phyloP scores from a whole-genome alignment of 2,888 invertebrate species.

The Pseudococcus longispinus region DNA sequence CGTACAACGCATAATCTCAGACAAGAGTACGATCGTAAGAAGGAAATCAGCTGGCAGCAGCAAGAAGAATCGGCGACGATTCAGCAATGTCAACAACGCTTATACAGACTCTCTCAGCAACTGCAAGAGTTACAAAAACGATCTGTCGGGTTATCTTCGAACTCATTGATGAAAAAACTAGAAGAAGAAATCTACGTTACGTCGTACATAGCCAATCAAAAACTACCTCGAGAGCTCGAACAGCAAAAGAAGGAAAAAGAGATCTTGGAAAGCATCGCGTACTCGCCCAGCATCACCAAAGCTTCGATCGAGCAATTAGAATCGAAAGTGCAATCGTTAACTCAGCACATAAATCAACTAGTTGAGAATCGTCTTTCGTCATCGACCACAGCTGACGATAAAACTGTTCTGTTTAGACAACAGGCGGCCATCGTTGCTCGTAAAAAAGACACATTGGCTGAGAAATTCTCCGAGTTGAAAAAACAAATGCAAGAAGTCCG shows the following conservation, averaged over 20 bases:
- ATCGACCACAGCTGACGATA: slow-evolving; percentile 72
- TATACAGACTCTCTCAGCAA: slow-evolving; percentile 73
- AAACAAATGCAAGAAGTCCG: slow-evolving; percentile 63
- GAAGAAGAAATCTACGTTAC: slow-evolving; percentile 80
- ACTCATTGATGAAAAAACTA: slow-evolving; percentile 73
- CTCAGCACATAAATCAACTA: slow-evolving; percentile 72
- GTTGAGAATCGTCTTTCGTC: slow-evolving; percentile 75
- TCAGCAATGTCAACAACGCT: slow-evolving; percentile 66
- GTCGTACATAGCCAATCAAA: slow-evolving; percentile 77
- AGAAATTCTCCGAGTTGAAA: slow-evolving; percentile 73
- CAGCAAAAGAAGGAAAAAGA: slow-evolving; percentile 71
- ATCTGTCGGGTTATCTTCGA: slow-evolving; percentile 17
- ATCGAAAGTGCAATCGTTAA: slow-evolving; percentile 66
- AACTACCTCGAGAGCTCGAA: slow-evolving; percentile 77
- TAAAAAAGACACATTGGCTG: slow-evolving; percentile 79
- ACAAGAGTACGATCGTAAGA: slow-evolving; percentile 68
- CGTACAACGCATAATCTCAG: slow-evolving; percentile 65
- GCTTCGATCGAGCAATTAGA: slow-evolving; percentile 72
- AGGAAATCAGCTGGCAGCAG: slow-evolving; percentile 68
- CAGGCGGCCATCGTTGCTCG: slow-evolving; percentile 81
- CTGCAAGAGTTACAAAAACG: slow-evolving; percentile 61
- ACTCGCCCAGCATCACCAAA: slow-evolving; percentile 72
- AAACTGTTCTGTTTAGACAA: slow-evolving; percentile 82
- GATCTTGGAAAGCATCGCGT: slow-evolving; percentile 73
- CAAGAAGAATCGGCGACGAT: slow-evolving; percentile 67